Evolutionary conservation across 2,797 vertebrate species (phyloP).

Genomic region (Dendrocincla tyrannina): DNA sequence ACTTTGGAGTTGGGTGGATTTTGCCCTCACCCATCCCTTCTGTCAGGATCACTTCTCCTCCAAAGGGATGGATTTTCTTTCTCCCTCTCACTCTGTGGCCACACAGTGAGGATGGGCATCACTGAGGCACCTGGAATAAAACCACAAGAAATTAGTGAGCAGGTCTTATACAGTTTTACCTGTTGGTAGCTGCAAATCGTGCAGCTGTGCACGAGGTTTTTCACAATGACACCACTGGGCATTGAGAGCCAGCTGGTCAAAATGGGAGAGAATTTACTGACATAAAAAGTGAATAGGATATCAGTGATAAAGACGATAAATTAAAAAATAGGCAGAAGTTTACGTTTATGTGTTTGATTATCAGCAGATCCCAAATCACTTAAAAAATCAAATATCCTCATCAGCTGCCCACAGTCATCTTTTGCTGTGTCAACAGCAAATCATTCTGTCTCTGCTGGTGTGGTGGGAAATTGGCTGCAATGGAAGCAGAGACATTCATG

Average conservation of each 20-base stretch:
- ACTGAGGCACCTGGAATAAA: not conserved
- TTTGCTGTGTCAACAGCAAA: not conserved
- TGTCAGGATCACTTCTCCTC: not conserved
- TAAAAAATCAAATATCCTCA: not conserved
- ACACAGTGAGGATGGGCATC: not conserved
- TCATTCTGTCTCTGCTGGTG: not conserved
- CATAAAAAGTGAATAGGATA: not conserved
- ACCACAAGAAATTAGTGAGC: not conserved
- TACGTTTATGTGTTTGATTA: not conserved
- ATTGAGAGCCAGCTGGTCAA: not conserved
- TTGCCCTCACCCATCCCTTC: not conserved
- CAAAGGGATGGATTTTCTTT: not conserved
- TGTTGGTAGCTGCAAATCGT: not conserved
- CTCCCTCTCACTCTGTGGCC: not conserved
- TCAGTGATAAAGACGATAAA: not conserved
- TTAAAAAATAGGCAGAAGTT: not conserved
- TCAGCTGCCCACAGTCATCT: not conserved
- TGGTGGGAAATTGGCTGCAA: not conserved
- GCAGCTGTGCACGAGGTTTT: not conserved
- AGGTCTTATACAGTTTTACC: not conserved
- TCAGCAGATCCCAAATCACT: not conserved
- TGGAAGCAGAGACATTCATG: rapidly evolving
- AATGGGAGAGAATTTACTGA: not conserved
- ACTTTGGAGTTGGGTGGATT: not conserved
- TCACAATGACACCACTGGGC: not conserved